A percentile compares a stretch with the other conserved stretches of the same genome.
Conservation (phyloP, 1,140 invertebrate species). For the Drosophila pallidifrons region DNA sequence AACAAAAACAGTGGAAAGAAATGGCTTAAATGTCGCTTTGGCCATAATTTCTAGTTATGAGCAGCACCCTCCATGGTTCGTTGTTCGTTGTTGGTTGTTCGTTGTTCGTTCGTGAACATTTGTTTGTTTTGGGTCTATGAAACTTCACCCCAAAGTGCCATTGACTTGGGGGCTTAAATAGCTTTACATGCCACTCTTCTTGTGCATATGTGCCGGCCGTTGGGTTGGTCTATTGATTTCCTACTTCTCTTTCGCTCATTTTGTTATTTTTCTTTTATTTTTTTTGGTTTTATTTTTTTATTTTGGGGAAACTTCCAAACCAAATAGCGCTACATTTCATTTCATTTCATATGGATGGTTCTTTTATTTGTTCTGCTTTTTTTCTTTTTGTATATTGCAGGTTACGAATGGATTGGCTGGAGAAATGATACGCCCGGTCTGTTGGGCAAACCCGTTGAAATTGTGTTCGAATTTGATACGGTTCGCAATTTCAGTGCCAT, state of each 20-base stretch:
- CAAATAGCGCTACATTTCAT: constrained; percentile 48
- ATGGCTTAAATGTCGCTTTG: constrained; percentile 82
- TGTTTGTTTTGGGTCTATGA: constrained; percentile 66
- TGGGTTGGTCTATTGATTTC: constrained; percentile 71
- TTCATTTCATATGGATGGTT: constrained; percentile 53
- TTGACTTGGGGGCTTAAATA: constrained; percentile 67
- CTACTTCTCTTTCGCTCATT: not conserved
- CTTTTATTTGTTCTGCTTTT: constrained; percentile 11
- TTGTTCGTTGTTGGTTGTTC: too few species aligned
- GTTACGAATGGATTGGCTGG: constrained; percentile 96
- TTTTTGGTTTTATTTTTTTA: not conserved
- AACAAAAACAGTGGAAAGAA: constrained; percentile 64
- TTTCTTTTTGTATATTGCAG: constrained; percentile 84
- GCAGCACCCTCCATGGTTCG: constrained; percentile 13
- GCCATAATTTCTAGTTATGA: constrained; percentile 78
- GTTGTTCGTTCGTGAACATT: constrained; percentile 48
- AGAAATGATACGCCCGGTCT: constrained; percentile 88
- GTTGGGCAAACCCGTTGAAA: constrained; percentile 88
- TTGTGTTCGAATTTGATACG: constrained; percentile 93
- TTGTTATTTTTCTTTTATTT: not conserved
- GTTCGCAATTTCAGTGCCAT: constrained; percentile 92
- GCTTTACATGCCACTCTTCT: constrained; percentile 71
- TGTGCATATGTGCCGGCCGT: constrained; percentile 36
- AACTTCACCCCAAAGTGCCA: constrained; percentile 63
- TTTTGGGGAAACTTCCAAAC: constrained; percentile 10